These are phyloP conservation scores for Lasiommata megera DNA, from an alignment of 2,888 invertebrate species.

Conservation along the genomic window DNA sequence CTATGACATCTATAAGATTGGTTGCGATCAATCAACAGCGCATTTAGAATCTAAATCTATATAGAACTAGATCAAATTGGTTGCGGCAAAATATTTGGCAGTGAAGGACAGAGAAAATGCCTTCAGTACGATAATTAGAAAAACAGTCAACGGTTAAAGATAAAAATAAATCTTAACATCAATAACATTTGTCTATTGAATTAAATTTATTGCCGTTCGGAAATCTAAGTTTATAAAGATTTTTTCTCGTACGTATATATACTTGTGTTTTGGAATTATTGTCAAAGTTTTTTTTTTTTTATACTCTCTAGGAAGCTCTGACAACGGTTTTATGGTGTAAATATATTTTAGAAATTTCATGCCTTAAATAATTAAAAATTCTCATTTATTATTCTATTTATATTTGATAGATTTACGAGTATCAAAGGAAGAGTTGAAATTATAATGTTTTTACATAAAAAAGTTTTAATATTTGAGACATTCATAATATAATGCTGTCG, in stretches of 20 bases:
- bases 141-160: not conserved
- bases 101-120: not conserved
- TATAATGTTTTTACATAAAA: too few species aligned
- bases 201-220: not conserved
- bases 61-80: not conserved
- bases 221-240: not conserved
- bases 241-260: not conserved
- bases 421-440: too few species aligned
- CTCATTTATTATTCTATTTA: not conserved
- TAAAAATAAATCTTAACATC: not conserved
- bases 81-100: not conserved
- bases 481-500: too few species aligned
- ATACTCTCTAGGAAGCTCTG: constrained; percentile 31
- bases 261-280: constrained; percentile 33
- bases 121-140: not conserved
- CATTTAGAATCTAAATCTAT: too few species aligned
- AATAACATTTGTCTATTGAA: not conserved
- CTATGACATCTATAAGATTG: too few species aligned
- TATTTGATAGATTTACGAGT: not conserved
- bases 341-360: constrained; percentile 7
- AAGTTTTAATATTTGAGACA: too few species aligned
- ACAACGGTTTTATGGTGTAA: constrained; percentile 10
- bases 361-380: not conserved
- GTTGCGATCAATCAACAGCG: too few species aligned
- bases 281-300: constrained; percentile 26